Percentiles rank a stretch among this genome's conserved stretches.
Evolutionary conservation across 2,888 invertebrate genomes (phyloP).

Genomic region (Leptothorax acervorum): DNA sequence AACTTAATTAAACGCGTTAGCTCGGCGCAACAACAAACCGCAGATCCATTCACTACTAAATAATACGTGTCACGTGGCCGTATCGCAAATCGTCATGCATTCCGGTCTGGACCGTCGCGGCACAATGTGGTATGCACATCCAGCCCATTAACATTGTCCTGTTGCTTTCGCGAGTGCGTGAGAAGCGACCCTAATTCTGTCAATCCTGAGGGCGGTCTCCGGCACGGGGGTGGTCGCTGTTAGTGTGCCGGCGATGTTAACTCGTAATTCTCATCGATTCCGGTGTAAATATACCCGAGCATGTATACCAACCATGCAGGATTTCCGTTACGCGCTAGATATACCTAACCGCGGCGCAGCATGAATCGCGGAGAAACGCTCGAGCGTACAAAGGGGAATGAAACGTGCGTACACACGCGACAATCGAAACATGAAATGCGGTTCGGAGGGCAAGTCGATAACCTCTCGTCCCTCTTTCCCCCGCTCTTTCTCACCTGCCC

Average conservation of each 20-base stretch:
- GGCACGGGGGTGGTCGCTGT: conserved; percentile 4
- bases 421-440: conserved; percentile 64
- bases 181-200: conserved; percentile 74
- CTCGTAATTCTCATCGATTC: conserved; percentile 78
- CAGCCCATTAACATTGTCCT: conserved; percentile 72
- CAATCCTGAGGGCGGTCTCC: conserved; percentile 63
- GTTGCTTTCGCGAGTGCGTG: conserved; percentile 69
- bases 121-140: conserved; percentile 66
- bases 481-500: conserved; percentile 17
- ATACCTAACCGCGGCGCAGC: conserved; percentile 60
- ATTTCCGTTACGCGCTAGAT: conserved; percentile 76
- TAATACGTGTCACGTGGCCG: conserved; percentile 61
- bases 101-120: conserved; percentile 52
- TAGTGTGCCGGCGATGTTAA: conserved; percentile 64
- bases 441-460: conserved; percentile 58
- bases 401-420: conserved; percentile 36
- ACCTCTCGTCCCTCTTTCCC: conserved; percentile 23
- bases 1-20: conserved; percentile 28
- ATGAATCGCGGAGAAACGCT: conserved; percentile 68
- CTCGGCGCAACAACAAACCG: conserved; percentile 23
- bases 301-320: conserved; percentile 73
- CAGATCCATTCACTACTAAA: conserved; percentile 44
- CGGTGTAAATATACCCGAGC: conserved; percentile 75
- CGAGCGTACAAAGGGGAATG: conserved; percentile 36
- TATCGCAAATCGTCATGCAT: conserved; percentile 61